Conservation (phyloP, 1,140 invertebrate species). For the Lucilia cuprina region DNA sequence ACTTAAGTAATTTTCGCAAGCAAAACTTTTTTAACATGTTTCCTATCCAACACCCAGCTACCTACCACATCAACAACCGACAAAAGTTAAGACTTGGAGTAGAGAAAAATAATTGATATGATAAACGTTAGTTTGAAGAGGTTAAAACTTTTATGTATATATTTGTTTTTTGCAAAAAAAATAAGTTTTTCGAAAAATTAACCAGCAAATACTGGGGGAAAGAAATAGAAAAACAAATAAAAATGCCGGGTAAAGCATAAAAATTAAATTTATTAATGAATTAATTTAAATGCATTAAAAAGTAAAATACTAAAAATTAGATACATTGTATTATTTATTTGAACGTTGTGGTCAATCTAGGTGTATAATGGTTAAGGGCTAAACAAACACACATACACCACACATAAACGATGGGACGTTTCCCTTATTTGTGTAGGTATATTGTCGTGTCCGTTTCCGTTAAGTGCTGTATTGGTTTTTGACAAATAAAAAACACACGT, state of each 20-base stretch:
- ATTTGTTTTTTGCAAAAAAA: neutral
- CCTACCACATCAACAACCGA: neutral
- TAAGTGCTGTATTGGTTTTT: neutral
- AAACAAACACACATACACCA: no score
- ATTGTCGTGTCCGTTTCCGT: neutral
- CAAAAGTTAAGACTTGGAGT: neutral
- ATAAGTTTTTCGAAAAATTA: neutral
- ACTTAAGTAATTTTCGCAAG: slow-evolving; percentile 1
- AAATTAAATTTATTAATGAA: neutral
- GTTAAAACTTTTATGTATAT: neutral
- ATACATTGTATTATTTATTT: neutral
- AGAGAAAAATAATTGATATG: slow-evolving; percentile 4
- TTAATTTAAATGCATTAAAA: slow-evolving; percentile 12
- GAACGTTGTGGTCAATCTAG: neutral
- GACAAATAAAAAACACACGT: neutral
- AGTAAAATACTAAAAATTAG: neutral
- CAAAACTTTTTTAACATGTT: neutral
- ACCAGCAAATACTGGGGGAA: neutral
- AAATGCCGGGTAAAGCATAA: neutral
- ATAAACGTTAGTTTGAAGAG: slow-evolving; percentile 14
- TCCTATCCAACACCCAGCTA: neutral
- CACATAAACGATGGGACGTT: no score
- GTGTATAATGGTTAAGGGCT: no score
- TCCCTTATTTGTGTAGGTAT: neutral
- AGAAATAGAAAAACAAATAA: neutral